These are phyloP conservation scores for Platycercus adscitus DNA, from an alignment of 2,113 vertebrate genomes.

Conservation along the genomic window DNA sequence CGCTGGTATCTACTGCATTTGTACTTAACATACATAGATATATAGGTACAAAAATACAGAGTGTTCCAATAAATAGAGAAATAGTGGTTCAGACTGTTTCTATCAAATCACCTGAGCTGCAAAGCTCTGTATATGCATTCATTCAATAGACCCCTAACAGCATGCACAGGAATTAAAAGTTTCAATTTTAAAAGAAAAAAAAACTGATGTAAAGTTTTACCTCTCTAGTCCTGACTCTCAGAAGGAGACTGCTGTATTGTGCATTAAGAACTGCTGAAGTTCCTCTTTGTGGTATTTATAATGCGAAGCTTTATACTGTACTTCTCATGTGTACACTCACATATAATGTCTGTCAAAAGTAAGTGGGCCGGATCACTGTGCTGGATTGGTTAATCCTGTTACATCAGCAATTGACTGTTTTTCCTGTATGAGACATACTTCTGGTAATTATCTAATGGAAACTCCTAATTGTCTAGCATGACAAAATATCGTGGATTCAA, in stretches of 20 bases:
- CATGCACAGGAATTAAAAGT: slow-evolving; percentile 60
- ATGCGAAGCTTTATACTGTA: slow-evolving; percentile 80
- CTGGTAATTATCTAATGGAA: slow-evolving; percentile 81
- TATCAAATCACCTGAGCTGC: slow-evolving; percentile 54
- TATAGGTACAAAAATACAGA: not conserved
- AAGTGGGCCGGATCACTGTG: slow-evolving; percentile 72
- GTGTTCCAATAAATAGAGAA: slow-evolving; percentile 1
- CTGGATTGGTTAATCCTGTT: slow-evolving; percentile 78
- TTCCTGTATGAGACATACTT: slow-evolving; percentile 82
- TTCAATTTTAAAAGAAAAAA: slow-evolving; percentile 57
- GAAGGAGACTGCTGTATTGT: slow-evolving; percentile 73
- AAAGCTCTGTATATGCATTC: slow-evolving; percentile 21
- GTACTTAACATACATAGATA: not conserved
- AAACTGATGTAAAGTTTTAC: slow-evolving; percentile 70
- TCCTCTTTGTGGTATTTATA: slow-evolving; percentile 73
- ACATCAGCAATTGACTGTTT: slow-evolving; percentile 80
- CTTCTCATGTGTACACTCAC: slow-evolving; percentile 75
- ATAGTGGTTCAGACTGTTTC: not conserved
- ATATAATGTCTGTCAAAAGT: slow-evolving; percentile 72
- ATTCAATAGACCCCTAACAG: not conserved
- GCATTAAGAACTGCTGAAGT: slow-evolving; percentile 74
- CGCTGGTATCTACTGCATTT: not conserved
- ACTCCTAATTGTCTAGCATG: slow-evolving; percentile 74
- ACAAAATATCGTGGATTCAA: slow-evolving; percentile 66
- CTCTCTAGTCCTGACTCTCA: slow-evolving; percentile 71